Evolutionary conservation across 2,888 invertebrate genomes (phyloP), one percentile per base, ranked within the genome.

Genomic region (Ophion slaviceki): DNA sequence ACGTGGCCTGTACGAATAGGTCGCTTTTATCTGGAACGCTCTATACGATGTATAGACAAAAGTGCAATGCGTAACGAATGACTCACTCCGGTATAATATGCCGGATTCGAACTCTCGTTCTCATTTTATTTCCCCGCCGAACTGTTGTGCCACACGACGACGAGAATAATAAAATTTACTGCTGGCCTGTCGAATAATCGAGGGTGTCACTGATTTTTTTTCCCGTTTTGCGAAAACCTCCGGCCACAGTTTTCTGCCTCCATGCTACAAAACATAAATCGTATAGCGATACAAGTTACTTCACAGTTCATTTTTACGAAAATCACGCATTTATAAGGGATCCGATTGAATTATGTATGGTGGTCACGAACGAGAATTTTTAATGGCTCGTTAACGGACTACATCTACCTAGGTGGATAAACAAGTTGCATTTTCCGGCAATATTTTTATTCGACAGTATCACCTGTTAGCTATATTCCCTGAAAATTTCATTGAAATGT

Each of bases 111-210:
- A 82, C 20, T 74, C 67, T 68, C 82, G 66, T 79, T 70, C 75
- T 24, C 59, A 82, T 79, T 78, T 85, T 85, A 82, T 82, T 82
- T 85, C 75, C 74, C 62, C 68, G 5, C 4, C 62, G 14, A 57
- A 77, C 62, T 57, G 68, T 59, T 79, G 70, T 64, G n/a, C 53
- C 32, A 79, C 79, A n/a, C 61, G 70, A 45, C 61, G 59, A 67
- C 66, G 66, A 57, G n/a, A 77, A 85, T 85, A 79, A 71, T 82
- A 76, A 85, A 85, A 85, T 85, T 85, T 85, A 82, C 70, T 79
- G 79, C 74, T 59, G 28, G 79, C 70, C 79, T 75, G 79, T 82
- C 85, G 82, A 79, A 70, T 57, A 70, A 45, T 24, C 68, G 64
- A 64, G 79, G 81, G 75, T 20, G 64, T 61, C 32, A 28, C 28